Percentiles rank a stretch among this genome's conserved stretches.
phyloP scores from a whole-genome alignment of 2,113 vertebrate species.

The Peromyscus maniculatus region DNA sequence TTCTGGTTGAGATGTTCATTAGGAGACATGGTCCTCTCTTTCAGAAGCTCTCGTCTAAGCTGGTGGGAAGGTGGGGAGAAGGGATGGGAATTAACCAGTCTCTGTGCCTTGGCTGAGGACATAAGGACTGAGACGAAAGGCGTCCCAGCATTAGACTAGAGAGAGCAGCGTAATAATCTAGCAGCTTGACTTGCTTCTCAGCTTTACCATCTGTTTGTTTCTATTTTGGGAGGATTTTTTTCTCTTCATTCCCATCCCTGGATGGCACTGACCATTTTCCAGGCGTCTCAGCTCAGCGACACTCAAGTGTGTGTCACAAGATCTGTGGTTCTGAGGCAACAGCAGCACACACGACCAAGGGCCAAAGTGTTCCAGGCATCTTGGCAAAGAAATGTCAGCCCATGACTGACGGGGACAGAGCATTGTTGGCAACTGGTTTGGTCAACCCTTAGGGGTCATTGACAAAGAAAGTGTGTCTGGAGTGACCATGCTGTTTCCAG shows the following conservation, averaged over 20 bases:
- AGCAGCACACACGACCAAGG: background rate
- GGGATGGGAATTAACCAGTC: background rate
- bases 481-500: background rate
- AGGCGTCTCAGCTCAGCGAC: slow-evolving; percentile 64
- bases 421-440: background rate
- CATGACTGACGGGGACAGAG: rapidly evolving
- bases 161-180: background rate
- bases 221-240: slow-evolving; percentile 27
- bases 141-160: background rate
- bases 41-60: background rate
- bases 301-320: slow-evolving; percentile 48
- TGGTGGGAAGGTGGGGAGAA: background rate
- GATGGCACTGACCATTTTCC: slow-evolving; percentile 37
- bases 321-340: slow-evolving; percentile 48
- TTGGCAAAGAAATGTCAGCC: slow-evolving; percentile 29
- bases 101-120: background rate
- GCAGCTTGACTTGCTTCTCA: slow-evolving; percentile 36
- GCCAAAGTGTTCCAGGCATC: background rate
- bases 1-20: background rate
- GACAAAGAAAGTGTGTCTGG: background rate
- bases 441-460: background rate
- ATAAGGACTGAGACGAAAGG: background rate
- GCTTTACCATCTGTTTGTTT: slow-evolving; percentile 37
- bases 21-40: background rate
- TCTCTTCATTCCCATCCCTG: slow-evolving; percentile 6